A percentile compares a stretch with the other conserved stretches of the same genome.
phyloP scores from a whole-genome alignment of 2,797 vertebrate genomes.

The Anomalospiza imberbis region DNA sequence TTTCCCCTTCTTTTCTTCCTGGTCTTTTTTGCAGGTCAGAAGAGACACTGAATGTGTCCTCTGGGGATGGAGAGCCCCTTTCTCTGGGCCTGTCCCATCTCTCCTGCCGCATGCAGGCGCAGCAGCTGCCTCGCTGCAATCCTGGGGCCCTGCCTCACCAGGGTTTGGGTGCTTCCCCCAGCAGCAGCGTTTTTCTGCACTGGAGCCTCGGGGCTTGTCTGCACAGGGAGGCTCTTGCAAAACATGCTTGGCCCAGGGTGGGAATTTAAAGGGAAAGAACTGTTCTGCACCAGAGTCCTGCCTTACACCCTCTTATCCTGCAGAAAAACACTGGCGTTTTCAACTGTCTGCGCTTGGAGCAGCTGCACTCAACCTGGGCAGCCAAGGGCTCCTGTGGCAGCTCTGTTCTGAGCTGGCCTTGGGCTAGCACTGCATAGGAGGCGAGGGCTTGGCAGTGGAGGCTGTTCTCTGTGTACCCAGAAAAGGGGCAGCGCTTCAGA shows the following conservation, averaged over 20 bases:
- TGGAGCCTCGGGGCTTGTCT: conserved; percentile 54
- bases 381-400: background rate
- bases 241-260: conserved; percentile 46
- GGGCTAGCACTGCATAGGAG: fast-evolving
- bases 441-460: background rate
- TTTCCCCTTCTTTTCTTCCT: background rate
- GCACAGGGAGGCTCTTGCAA: conserved; percentile 59
- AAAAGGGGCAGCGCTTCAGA: background rate
- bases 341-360: background rate
- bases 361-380: background rate
- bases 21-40: background rate
- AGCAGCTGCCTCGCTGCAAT: background rate
- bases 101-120: background rate
- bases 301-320: background rate
- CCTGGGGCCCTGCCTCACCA: background rate
- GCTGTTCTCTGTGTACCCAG: background rate
- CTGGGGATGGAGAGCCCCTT: background rate
- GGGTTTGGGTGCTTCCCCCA: conserved; percentile 31
- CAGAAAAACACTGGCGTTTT: background rate
- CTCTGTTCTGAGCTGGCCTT: background rate
- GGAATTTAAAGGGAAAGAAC: conserved; percentile 54
- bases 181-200: background rate
- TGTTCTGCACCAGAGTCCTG: background rate
- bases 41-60: background rate
- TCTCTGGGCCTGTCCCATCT: background rate